Evolutionary conservation across 2,113 vertebrate genomes (phyloP).

Genomic region (Callipepla californica): DNA sequence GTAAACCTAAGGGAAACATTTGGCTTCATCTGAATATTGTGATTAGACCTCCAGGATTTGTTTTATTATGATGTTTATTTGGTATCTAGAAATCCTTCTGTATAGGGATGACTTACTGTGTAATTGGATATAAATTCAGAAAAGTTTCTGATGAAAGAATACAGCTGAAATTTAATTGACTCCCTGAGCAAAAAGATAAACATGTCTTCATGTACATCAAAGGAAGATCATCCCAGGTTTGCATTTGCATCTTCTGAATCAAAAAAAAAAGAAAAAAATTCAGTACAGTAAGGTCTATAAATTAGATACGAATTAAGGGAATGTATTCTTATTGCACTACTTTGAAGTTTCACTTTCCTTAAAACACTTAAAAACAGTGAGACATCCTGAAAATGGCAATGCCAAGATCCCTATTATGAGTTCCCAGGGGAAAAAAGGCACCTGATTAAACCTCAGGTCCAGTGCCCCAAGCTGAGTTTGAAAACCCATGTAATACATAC

Average conservation of each 20-base stretch:
- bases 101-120: not conserved
- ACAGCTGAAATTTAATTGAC: not conserved
- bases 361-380: not conserved
- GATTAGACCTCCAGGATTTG: not conserved
- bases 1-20: not conserved
- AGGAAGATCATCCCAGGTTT: not conserved
- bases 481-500: not conserved
- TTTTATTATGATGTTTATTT: not conserved
- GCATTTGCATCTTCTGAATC: not conserved
- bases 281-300: not conserved
- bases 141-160: not conserved
- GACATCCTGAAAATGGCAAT: not conserved
- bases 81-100: not conserved
- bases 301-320: not conserved
- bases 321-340: not conserved
- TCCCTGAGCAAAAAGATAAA: not conserved
- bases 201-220: not conserved
- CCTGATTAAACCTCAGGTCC: rapidly evolving
- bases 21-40: not conserved
- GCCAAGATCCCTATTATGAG: not conserved
- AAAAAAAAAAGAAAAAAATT: not conserved
- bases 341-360: slow-evolving; percentile 1
- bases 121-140: not conserved
- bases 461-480: not conserved
- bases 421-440: not conserved